These are phyloP conservation scores for Anthonomus grandis DNA, from an alignment of 1,140 invertebrate genomes.

Conservation along the genomic window DNA sequence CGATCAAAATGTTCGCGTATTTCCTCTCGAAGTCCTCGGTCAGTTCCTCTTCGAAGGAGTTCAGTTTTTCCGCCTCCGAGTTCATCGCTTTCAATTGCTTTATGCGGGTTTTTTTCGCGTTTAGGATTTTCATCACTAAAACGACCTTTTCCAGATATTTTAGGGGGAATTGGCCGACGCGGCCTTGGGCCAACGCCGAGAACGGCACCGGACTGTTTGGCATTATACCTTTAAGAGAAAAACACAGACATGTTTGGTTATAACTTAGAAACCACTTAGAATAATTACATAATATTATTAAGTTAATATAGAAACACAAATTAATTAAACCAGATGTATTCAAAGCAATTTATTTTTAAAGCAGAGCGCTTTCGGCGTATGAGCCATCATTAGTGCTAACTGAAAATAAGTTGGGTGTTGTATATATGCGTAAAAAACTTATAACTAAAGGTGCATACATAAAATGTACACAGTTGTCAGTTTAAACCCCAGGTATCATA, in stretches of 20 bases:
- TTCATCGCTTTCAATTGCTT: slow-evolving; percentile 84
- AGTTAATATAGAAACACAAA: background rate
- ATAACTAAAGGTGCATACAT: too few relatives aligned
- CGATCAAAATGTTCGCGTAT: slow-evolving; percentile 86
- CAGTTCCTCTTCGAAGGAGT: slow-evolving; percentile 73
- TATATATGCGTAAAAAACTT: too few relatives aligned
- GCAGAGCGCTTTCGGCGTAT: too few relatives aligned
- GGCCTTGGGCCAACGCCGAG: slow-evolving; percentile 50
- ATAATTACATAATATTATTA: too few relatives aligned
- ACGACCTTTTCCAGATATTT: slow-evolving; percentile 85
- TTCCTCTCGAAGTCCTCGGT: slow-evolving; percentile 83
- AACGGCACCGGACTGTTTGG: slow-evolving; percentile 48
- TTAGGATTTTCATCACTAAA: slow-evolving; percentile 80
- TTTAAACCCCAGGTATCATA: too few relatives aligned
- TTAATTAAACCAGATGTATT: background rate
- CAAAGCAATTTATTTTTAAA: too few relatives aligned
- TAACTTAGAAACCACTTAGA: too few relatives aligned
- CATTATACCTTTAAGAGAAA: slow-evolving; percentile 29
- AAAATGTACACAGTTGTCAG: too few relatives aligned
- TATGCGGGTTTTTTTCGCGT: slow-evolving; percentile 79
- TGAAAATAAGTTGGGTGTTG: too few relatives aligned
- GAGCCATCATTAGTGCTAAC: too few relatives aligned
- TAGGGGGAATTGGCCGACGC: slow-evolving; percentile 78
- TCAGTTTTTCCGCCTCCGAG: slow-evolving; percentile 81
- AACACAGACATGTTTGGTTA: too few relatives aligned